Conservation (phyloP, 2,113 vertebrate genomes). For the Alligator mississippiensis region DNA sequence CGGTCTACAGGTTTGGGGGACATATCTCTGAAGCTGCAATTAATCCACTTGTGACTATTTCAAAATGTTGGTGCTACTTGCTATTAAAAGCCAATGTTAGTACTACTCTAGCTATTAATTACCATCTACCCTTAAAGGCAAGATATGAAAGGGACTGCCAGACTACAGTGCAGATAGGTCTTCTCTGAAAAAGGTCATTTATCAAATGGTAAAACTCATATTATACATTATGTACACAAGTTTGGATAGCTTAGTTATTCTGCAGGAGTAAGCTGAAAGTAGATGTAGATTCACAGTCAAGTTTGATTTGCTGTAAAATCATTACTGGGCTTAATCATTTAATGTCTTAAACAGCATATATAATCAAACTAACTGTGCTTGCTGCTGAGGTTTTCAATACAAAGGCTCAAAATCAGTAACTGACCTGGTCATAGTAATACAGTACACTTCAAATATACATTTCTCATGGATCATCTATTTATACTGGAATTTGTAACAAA, state of each 20-base stretch:
- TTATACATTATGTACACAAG: slow-evolving; percentile 77
- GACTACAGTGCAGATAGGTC: slow-evolving; percentile 64
- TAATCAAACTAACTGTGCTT: slow-evolving; percentile 52
- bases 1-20: slow-evolving; percentile 68
- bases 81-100: slow-evolving; percentile 64
- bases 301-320: slow-evolving; percentile 49
- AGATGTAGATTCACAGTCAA: slow-evolving; percentile 49
- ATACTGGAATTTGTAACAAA: slow-evolving; percentile 25
- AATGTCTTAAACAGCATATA: slow-evolving; percentile 26
- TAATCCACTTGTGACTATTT: slow-evolving; percentile 56
- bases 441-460: slow-evolving; percentile 58
- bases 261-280: slow-evolving; percentile 66
- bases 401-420: slow-evolving; percentile 42
- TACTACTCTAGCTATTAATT: slow-evolving; percentile 64
- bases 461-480: slow-evolving; percentile 15
- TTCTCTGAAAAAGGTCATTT: slow-evolving; percentile 77
- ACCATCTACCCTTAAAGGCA: slow-evolving; percentile 58
- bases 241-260: slow-evolving; percentile 71
- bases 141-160: slow-evolving; percentile 67
- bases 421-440: slow-evolving; percentile 50
- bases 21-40: slow-evolving; percentile 47
- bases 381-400: slow-evolving; percentile 65
- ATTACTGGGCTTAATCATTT: slow-evolving; percentile 23
- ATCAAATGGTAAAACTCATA: slow-evolving; percentile 80
- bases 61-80: slow-evolving; percentile 41